Evolutionary conservation across 2,888 invertebrate species (phyloP), one percentile per base, ranked within the genome.

Genomic region (Tiphia femorata): DNA sequence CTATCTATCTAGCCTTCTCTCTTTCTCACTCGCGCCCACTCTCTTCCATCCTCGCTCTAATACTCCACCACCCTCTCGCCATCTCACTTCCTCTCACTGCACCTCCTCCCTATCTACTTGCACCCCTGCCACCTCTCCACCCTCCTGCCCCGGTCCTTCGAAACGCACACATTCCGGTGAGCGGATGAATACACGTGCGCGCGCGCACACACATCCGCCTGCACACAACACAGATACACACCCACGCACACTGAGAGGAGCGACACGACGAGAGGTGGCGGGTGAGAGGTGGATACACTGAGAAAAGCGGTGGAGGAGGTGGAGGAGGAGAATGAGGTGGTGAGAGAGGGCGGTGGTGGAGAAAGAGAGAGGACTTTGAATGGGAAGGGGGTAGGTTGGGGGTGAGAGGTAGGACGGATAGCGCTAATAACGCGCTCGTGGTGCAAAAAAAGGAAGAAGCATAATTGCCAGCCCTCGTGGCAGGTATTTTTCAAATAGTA

Each of bases 401-500:
- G 49, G 57, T 46, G 41, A 50, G 63, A 56, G 51, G 57, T 56
- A 64, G 69, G 63, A 65, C 68, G 75, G 74, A 75, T 75, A 74
- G 72, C 72, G 72, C 73, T 76, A 75, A 76, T 75, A 75, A 76
- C 75, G 71, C 72, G 65, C 72, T 70, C 74, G 70, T 64, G 67
- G 56, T 61, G 71, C 63, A 69, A 64, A 63, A 73, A 64, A 66
- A 64, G 62, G 63, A 65, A 62, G 72, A 67, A 67, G 70, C 74
- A 72, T 73, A 77, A 76, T 74, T 77, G 73, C 75, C 75, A 76
- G 63, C 70, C 65, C 73, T 72, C 67, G 68, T 67, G 67, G 70
- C 68, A 67, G 72, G 64, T 64, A 71, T 69, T 72, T 71, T 71
- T 73, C 66, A 68, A 72, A 73, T 72, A 74, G 69, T 64, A 76